These are phyloP conservation scores for Xiphydria camelus DNA, from an alignment of 2,888 invertebrate genomes.

Conservation along the genomic window DNA sequence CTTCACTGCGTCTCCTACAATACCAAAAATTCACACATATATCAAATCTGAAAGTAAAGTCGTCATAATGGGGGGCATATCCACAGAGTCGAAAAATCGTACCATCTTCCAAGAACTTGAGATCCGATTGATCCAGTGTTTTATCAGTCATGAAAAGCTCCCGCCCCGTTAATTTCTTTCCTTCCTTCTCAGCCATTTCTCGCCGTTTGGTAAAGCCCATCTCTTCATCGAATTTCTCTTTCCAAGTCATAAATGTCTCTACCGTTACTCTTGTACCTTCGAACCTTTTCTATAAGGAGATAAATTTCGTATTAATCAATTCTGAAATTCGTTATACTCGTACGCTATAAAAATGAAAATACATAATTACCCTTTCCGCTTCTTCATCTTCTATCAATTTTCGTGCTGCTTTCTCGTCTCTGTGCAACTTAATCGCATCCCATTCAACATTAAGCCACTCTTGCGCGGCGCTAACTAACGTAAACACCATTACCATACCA, in stretches of 20 bases:
- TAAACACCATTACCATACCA: conserved; percentile 98
- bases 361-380: conserved; percentile 73
- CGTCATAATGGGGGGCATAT: too few relatives aligned
- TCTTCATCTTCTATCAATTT: conserved; percentile 80
- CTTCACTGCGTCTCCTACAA: conserved; percentile 76
- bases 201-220: conserved; percentile 75
- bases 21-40: conserved; percentile 1
- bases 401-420: conserved; percentile 71
- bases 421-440: conserved; percentile 74
- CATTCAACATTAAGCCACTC: conserved; percentile 89
- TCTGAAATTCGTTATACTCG: background rate
- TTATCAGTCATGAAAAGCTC: conserved; percentile 93
- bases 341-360: background rate
- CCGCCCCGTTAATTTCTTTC: conserved; percentile 85
- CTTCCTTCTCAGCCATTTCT: conserved; percentile 72
- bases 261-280: conserved; percentile 95
- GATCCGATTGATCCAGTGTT: conserved; percentile 93
- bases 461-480: conserved; percentile 88
- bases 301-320: too few relatives aligned
- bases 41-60: background rate
- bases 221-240: conserved; percentile 88
- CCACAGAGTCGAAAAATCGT: conserved; percentile 24
- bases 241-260: conserved; percentile 95
- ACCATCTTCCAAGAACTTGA: conserved; percentile 92
- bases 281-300: conserved; percentile 76